Base-by-base conservation (phyloP, 1,140 invertebrate genomes). In the Habropoda laboriosa region DNA sequence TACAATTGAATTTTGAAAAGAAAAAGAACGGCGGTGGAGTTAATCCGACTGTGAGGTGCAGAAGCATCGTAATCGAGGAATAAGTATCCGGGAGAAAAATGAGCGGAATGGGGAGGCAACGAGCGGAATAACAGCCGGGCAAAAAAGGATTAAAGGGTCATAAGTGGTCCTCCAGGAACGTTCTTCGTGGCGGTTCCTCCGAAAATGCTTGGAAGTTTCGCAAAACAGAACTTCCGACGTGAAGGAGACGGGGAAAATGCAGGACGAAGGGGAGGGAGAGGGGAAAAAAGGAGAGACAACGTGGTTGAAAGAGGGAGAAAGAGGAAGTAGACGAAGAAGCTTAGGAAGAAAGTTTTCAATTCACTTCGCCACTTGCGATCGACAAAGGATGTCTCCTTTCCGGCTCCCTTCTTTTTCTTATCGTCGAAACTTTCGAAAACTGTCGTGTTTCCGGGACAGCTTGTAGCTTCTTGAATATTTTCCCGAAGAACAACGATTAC, bases 291-390 rank as follows among this genome's bases (percentile, higher is more conserved):
- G 16, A 16, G 13, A 18, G 18, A 49, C 61, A 27, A 16, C 27
- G 18, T 12, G 5, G 32, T 4, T 8, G 13, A 21, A 30, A 35
- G 1, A 27, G 32, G 5, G 18, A 35, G 13, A 32, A 21, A 38
- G 35, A 58, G 16, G 27, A 32, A 67, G 53, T 49, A 32, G 35
- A 42, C 13, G 71, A 83, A 60, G 71, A 67, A 84, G 83, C 75
- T 82, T 68, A 72, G 57, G 66, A 75, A 49, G 57, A 71, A 79
- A 83, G 76, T 82, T 84, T 84, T 78, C 53, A 84, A 84, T 84
- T 84, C 75, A 83, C 76, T 84, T 82, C 75, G 53, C 67, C 57
- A 64, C 67, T 79, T 73, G 70, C 77, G 57, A 80, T 80, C 81
- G 51, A 79, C 53, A 67, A 74, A 68, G 64, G 64, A 35, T 42